These are phyloP conservation scores for Malthinus flaveolus DNA, from an alignment of 2,888 invertebrate species.

Conservation along the genomic window DNA sequence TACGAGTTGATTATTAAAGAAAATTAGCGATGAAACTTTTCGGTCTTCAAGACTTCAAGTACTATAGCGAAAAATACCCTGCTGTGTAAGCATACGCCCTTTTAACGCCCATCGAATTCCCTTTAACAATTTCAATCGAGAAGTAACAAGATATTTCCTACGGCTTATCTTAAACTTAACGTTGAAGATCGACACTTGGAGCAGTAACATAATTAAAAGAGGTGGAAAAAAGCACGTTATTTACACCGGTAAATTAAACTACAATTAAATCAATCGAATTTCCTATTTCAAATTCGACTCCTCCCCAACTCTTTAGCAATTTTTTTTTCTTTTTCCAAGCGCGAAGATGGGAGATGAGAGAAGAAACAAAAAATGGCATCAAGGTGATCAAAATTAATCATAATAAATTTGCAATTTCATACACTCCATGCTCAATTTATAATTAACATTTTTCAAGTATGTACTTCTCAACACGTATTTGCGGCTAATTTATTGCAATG, in stretches of 20 bases:
- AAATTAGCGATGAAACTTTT: slow-evolving; percentile 3
- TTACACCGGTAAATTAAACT: no score
- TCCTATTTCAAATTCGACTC: no score
- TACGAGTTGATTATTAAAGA: not conserved
- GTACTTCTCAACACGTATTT: slow-evolving; percentile 5
- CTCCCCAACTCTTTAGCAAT: no score
- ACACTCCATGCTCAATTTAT: not conserved
- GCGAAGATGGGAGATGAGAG: not conserved
- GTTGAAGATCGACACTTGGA: slow-evolving; percentile 9
- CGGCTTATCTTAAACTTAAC: slow-evolving; percentile 16
- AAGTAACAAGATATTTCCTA: slow-evolving; percentile 23
- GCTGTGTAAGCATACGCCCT: slow-evolving; percentile 27
- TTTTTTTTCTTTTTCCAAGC: no score
- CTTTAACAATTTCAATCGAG: slow-evolving; percentile 29
- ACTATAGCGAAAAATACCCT: slow-evolving; percentile 7
- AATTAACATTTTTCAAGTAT: slow-evolving; percentile 4
- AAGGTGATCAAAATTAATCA: not conserved
- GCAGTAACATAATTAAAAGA: not conserved
- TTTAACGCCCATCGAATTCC: slow-evolving; percentile 29
- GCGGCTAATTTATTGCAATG: slow-evolving; percentile 3
- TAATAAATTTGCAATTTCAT: not conserved
- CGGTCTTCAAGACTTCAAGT: not conserved
- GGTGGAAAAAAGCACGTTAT: no score
- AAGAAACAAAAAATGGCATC: not conserved
- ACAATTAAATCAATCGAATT: no score